Base-by-base conservation (phyloP, 2,888 invertebrate genomes). In the Heliconius aoede region DNA sequence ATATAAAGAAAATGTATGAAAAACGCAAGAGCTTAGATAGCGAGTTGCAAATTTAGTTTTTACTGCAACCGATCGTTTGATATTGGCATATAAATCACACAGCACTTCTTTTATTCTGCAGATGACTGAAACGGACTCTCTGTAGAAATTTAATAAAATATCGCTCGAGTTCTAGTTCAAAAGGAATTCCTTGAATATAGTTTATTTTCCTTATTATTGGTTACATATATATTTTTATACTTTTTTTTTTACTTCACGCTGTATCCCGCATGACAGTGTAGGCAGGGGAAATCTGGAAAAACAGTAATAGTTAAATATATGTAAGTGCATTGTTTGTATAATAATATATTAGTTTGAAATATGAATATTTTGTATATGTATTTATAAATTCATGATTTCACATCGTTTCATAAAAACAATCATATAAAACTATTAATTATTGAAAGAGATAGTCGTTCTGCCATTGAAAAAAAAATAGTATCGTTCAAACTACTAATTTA, bases 31-130 rank as follows among this genome's bases (percentile, higher is more conserved):
- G 72, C 72, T 72, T 72, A 72, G 58, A 72, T 61, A 72, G 72
- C 60, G 26, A 72, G 36, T 72, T 40, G 51, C 67, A 68, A 67
- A 69, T 55, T 69, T 55, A 74, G 72, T 76, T 76, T 78, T 76
- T 74, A 72, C 77, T 68, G 62, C 72, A 72, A 67, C 36, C 55
- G 74, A 75, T 67, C 77, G 30, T 74, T 55, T 72, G 71, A 74
- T 77, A 77, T 77, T 77, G 72, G 74, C 46, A 51, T 58, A 77
- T 77, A 77, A 77, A 77, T 77, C 77, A 77, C 58, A 72, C 26
- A 26, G 72, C 51, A 36, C 36, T 60, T 40, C 72, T 72, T 61
- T 72, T 72, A 72, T 72, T 72, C 72, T 72, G 72, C 72, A 61
- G 58, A 72, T 72, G 72, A 72, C 72, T 72, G 55, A 55, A 69